phyloP scores from a whole-genome alignment of 2,797 vertebrate genomes.

The Sebastes glaucus region DNA sequence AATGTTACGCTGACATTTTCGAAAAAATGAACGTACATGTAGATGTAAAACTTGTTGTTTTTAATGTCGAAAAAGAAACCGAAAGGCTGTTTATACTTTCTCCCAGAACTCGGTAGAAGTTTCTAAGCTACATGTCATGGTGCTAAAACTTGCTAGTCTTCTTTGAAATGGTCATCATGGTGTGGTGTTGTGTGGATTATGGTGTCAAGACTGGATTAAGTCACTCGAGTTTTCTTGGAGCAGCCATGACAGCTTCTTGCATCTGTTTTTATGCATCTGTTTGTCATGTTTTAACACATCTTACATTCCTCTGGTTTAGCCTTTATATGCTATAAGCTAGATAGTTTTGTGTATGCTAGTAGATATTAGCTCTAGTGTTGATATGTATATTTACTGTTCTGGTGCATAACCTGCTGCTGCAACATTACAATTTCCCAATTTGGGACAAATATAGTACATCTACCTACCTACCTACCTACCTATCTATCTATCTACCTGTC shows the following conservation, averaged over 20 bases:
- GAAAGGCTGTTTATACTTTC: conserved; percentile 43
- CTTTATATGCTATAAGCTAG: conserved; percentile 4
- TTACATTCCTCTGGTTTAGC: conserved; percentile 47
- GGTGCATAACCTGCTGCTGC: no score
- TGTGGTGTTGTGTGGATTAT: conserved; percentile 65
- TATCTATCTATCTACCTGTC: no score
- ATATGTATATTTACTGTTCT: no score
- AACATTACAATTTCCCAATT: no score
- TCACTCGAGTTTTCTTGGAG: conserved; percentile 61
- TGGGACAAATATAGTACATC: no score
- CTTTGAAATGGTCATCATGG: conserved; percentile 49
- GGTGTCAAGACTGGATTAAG: conserved; percentile 75
- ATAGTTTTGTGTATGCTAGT: no score
- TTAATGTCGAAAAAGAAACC: conserved; percentile 7
- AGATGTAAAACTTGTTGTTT: conserved; percentile 21
- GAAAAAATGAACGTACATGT: background rate
- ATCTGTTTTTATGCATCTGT: conserved; percentile 75
- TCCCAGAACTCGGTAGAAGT: conserved; percentile 58
- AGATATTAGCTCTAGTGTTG: no score
- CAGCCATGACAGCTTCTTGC: conserved; percentile 73
- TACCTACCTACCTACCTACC: no score
- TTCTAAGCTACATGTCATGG: conserved; percentile 48
- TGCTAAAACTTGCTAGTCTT: conserved; percentile 45
- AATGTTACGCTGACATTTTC: conserved; percentile 32
- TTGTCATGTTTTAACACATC: conserved; percentile 69